These are phyloP conservation scores for Gambusia holbrooki DNA, from an alignment of 2,113 vertebrate species.

Conservation along the genomic window DNA sequence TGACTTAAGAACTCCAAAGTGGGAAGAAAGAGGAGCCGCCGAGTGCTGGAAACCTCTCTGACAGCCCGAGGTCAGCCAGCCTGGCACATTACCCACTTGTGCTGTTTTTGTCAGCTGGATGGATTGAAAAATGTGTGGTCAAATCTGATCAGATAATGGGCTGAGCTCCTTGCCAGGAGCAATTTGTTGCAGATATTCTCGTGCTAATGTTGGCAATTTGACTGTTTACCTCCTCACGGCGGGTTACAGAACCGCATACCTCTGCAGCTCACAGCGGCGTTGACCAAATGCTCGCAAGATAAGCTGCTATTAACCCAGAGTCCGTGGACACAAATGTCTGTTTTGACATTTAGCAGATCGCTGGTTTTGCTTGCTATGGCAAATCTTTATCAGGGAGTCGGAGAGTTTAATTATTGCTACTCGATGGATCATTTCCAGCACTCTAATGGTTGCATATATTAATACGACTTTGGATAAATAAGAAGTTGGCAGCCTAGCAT, in stretches of 20 bases:
- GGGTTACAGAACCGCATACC: not conserved
- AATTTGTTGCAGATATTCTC: constrained; percentile 55
- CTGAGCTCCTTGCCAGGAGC: constrained; percentile 45
- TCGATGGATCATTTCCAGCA: constrained; percentile 39
- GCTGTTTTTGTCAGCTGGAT: constrained; percentile 51
- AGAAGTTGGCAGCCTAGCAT: constrained; percentile 29
- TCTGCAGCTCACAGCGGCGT: not conserved
- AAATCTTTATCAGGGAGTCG: constrained; percentile 25
- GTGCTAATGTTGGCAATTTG: constrained; percentile 45
- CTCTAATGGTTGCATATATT: constrained; percentile 32
- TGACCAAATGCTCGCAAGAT: constrained; percentile 4
- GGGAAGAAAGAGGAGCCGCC: constrained; percentile 45
- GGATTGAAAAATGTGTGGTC: constrained; percentile 48
- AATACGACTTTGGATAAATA: constrained; percentile 27
- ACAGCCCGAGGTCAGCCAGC: constrained; percentile 44
- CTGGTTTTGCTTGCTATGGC: not conserved
- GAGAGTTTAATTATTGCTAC: constrained; percentile 35
- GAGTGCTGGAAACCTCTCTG: constrained; percentile 31
- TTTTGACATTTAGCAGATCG: constrained; percentile 37
- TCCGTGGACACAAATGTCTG: constrained; percentile 7
- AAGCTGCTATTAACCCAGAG: not conserved
- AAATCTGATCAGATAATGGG: constrained; percentile 63
- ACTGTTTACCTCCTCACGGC: constrained; percentile 21
- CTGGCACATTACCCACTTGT: constrained; percentile 46
- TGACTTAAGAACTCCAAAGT: constrained; percentile 51